Conservation (phyloP, 1,140 invertebrate genomes). For the Nebria ingens region DNA sequence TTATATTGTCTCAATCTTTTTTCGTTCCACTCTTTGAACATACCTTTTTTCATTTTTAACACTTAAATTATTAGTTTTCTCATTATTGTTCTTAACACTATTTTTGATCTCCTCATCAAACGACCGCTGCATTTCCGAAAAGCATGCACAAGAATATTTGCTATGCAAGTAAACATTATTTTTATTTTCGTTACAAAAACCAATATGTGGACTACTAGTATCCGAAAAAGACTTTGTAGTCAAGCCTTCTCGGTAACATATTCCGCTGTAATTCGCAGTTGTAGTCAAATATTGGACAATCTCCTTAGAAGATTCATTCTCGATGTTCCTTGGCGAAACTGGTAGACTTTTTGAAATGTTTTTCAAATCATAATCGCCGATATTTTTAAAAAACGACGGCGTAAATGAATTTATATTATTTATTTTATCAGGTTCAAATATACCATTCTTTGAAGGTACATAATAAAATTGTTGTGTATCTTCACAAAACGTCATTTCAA, state of each 20-base stretch:
- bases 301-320: not conserved
- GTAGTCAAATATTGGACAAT: not conserved
- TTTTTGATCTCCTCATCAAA: not conserved
- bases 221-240: not conserved
- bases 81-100: not conserved
- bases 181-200: not conserved
- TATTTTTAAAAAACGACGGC: not conserved
- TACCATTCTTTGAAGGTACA: not conserved
- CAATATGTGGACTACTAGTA: not conserved
- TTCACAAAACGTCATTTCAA: not conserved
- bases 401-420: not conserved
- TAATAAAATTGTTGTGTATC: not conserved
- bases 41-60: not conserved
- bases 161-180: not conserved
- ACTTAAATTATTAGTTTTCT: not conserved
- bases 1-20: too few relatives aligned
- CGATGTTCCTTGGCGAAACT: not conserved
- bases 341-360: not conserved
- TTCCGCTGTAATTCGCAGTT: not conserved
- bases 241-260: not conserved
- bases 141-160: not conserved
- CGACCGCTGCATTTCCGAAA: not conserved
- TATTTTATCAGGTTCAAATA: not conserved
- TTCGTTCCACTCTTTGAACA: too few relatives aligned
- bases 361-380: not conserved